phyloP scores from a whole-genome alignment of 2,113 vertebrate genomes.

The Phrynocephalus versicolor region DNA sequence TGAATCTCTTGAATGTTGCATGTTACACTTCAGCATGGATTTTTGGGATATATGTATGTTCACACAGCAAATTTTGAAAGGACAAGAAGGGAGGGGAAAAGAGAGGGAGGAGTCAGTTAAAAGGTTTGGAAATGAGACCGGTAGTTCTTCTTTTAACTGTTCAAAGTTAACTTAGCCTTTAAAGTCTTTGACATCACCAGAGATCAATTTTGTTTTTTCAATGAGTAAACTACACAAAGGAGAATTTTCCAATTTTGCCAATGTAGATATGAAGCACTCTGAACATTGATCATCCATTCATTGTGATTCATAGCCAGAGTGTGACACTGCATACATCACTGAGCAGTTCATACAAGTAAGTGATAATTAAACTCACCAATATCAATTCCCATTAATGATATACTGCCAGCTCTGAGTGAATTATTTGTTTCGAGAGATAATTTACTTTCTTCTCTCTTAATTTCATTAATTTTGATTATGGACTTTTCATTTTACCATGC shows the following conservation, averaged over 20 bases:
- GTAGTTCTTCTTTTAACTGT: not conserved
- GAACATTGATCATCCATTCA: not conserved
- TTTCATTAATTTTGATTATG: constrained; percentile 25
- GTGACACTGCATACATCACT: constrained; percentile 6
- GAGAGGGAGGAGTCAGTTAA: not conserved
- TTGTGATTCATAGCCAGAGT: constrained; percentile 4
- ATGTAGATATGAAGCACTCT: not conserved
- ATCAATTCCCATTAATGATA: constrained; percentile 26
- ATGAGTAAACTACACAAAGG: not conserved
- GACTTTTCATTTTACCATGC: constrained; percentile 11
- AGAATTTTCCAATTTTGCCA: not conserved
- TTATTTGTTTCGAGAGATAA: constrained; percentile 15
- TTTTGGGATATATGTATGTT: not conserved
- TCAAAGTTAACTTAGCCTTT: not conserved
- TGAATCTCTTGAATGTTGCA: too few relatives aligned
- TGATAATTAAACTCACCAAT: constrained; percentile 30
- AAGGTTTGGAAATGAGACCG: not conserved
- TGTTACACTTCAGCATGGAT: not conserved
- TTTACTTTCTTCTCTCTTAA: constrained; percentile 27
- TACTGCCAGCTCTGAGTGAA: constrained; percentile 2
- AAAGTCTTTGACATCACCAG: not conserved
- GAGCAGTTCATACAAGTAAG: not conserved
- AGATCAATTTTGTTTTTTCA: not conserved
- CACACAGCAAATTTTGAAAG: not conserved
- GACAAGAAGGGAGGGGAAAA: not conserved